Evolutionary conservation across 2,888 invertebrate species (phyloP), one percentile per base, ranked within the genome.

Genomic region (Noctuana brunneofusca): DNA sequence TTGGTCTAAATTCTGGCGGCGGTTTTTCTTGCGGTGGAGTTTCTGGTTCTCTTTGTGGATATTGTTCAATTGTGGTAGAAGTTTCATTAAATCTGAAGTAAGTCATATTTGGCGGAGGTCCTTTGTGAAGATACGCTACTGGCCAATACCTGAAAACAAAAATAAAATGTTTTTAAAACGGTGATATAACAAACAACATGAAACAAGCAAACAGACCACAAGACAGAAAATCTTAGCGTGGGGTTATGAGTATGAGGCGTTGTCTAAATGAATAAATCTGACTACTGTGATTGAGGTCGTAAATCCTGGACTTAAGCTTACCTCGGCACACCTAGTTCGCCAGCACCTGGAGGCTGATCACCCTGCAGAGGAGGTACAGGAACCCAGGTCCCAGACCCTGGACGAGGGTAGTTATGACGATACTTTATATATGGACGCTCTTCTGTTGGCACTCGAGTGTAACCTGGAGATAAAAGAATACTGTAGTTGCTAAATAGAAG

Each of bases 101-200:
- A 0, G 94, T 95, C 69, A 93, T 92, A 76, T 96, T 96, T 0
- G 96, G 96, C 3, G 97, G 97, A 35, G 94, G 93, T 65, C 95
- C 94, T 79, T 94, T 94, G 75, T 97, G 97, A 0, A 97, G 90
- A 78, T 96, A 97, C 0, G 96, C 95, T 16, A 97, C 95, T 0
- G 96, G 96, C 96, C 96, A 97, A 69, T 93, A 93, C 71, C 93
- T 92, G 70, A 56, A 81, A 72, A 58, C 48, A 27, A 49, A 30
- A 46, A 22, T 32, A 12, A 22, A 32, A 12, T 9, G 9, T 0
- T 2, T 32, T 32, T 32, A 24, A 24, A n/a, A n/a, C n/a, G n/a
- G n/a, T n/a, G n/a, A n/a, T n/a, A n/a, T n/a, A n/a, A n/a, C n/a
- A n/a, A n/a, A n/a, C n/a, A n/a, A n/a, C n/a, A n/a, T n/a, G n/a